Percentiles rank a stretch among this genome's conserved stretches.
These are phyloP conservation scores for Cassiopea xamachana DNA, from an alignment of 30 jellyfish, hydroid and myxozoan genomes.

Conservation along the genomic window DNA sequence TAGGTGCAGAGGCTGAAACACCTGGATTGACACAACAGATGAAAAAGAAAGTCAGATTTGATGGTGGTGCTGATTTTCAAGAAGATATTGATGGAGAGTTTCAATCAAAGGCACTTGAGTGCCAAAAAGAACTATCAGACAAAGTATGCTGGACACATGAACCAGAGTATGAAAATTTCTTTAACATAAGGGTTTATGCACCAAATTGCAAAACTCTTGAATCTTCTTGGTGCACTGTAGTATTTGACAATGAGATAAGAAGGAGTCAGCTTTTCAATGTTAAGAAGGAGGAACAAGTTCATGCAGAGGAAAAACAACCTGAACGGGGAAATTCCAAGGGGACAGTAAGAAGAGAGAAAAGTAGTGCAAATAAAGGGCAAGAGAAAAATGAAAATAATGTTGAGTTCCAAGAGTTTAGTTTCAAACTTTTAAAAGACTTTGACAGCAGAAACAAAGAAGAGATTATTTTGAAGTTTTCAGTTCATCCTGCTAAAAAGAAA, in stretches of 20 bases:
- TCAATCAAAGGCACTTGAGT: neutral
- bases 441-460: conserved; percentile 42
- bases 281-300: neutral
- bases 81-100: neutral
- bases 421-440: conserved; percentile 34
- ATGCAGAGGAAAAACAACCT: conserved; percentile 10
- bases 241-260: conserved; percentile 54
- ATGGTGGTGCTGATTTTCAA: conserved; percentile 2
- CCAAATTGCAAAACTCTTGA: conserved; percentile 66
- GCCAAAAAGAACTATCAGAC: conserved; percentile 12
- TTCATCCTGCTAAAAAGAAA: conserved; percentile 76
- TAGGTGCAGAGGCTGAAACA: conserved; percentile 31
- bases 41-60: conserved; percentile 65
- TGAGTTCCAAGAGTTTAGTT: conserved; percentile 57
- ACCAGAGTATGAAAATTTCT: conserved; percentile 63
- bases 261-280: conserved; percentile 40
- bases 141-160: conserved; percentile 80
- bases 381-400: neutral
- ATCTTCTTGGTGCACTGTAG: conserved; percentile 65
- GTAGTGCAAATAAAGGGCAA: neutral
- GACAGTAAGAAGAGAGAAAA: neutral
- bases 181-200: conserved; percentile 50
- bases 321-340: conserved; percentile 2
- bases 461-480: conserved; percentile 63
- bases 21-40: neutral